phyloP scores from a whole-genome alignment of 2,113 vertebrate species.

The Crocuta crocuta region DNA sequence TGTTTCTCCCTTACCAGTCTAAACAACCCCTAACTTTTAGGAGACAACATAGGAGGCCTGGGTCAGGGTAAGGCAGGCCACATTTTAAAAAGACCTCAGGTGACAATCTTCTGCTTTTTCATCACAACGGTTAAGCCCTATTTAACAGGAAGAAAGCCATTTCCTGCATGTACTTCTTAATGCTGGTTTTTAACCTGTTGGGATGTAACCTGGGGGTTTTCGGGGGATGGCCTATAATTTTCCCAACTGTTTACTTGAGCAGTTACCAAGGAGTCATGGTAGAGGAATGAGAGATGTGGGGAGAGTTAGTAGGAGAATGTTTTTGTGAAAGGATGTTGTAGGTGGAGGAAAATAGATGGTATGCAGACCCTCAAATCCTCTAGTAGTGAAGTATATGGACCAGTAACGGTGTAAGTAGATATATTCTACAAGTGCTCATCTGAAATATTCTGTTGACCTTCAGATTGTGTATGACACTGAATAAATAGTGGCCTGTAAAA shows the following conservation, averaged over 20 bases:
- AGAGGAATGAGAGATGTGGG: neutral
- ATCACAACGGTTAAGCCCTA: neutral
- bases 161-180: neutral
- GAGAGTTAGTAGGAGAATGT: neutral
- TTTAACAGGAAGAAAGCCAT: neutral
- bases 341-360: neutral
- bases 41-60: neutral
- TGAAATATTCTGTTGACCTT: slow-evolving; percentile 35
- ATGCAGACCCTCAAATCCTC: neutral
- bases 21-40: neutral
- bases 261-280: neutral
- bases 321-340: slow-evolving; percentile 6
- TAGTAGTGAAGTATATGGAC: neutral
- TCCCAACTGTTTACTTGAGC: neutral
- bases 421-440: neutral
- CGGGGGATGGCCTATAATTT: neutral
- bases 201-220: neutral
- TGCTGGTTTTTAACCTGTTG: neutral
- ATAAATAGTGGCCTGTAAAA: neutral
- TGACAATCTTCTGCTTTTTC: neutral
- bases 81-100: neutral
- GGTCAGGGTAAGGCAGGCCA: neutral
- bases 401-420: neutral
- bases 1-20: neutral
- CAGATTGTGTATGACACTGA: neutral